These are phyloP conservation scores for Theocolax elegans DNA, from an alignment of 1,140 invertebrate species.

Conservation along the genomic window DNA sequence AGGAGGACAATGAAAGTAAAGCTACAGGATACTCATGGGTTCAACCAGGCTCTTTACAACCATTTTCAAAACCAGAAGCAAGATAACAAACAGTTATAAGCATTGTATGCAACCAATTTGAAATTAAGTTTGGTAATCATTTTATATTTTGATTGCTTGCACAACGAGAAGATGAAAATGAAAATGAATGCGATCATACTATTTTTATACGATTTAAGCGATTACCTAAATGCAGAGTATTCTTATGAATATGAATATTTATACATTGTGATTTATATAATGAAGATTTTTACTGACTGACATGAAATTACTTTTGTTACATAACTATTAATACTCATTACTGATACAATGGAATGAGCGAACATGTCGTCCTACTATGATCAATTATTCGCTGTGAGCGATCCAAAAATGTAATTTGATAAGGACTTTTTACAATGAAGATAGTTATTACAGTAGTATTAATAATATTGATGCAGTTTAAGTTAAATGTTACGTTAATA, in stretches of 20 bases:
- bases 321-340: slow-evolving; percentile 37
- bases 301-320: slow-evolving; percentile 25
- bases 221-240: slow-evolving; percentile 10
- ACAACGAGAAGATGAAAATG: neutral
- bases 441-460: neutral
- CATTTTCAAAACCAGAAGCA: slow-evolving; percentile 73
- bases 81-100: slow-evolving; percentile 55
- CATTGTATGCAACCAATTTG: neutral
- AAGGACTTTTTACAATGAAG: slow-evolving; percentile 17
- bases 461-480: slow-evolving; percentile 17
- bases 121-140: slow-evolving; percentile 1
- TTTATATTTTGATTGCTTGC: slow-evolving; percentile 2
- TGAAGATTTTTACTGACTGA: slow-evolving; percentile 38
- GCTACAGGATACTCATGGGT: slow-evolving; percentile 79
- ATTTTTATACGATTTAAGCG: slow-evolving; percentile 31
- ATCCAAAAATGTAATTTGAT: slow-evolving; percentile 31
- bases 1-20: slow-evolving; percentile 58
- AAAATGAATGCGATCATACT: slow-evolving; percentile 18
- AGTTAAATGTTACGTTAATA: slow-evolving; percentile 26
- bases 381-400: slow-evolving; percentile 26
- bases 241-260: slow-evolving; percentile 11
- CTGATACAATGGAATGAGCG: slow-evolving; percentile 14
- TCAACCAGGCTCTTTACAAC: slow-evolving; percentile 77
- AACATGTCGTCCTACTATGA: slow-evolving; percentile 23
- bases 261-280: slow-evolving; percentile 22